Base-by-base conservation (phyloP, 2,888 invertebrate genomes). In the Scelioninae gen. 1 region DNA sequence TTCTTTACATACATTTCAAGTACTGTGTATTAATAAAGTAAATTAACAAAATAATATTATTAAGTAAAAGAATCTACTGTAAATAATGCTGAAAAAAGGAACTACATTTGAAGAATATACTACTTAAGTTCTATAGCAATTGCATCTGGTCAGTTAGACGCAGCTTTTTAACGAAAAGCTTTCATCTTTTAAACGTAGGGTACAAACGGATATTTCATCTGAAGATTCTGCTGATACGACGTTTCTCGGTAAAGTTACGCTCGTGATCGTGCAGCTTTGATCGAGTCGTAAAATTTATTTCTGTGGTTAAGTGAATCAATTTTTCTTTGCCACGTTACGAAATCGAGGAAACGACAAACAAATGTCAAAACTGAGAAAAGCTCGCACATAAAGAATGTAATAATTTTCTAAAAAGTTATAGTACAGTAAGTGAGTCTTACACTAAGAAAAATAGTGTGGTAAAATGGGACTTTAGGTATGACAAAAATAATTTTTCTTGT, bases 171-270 rank as follows among this genome's bases (percentile, higher is more conserved):
- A 71, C 78, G 65, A 78, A 78, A 71, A 71, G 71, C 62, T 62
- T 55, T 68, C 45, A 53, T 31, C 71, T 78, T 71, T 65, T 71
- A 56, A 71, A 71, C 71, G 55, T 47, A 65, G 23, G 51, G 53
- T 51, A 66, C 43, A 60, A 32, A 51, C 43, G 69, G 77, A 78
- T 71, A 69, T 78, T 78, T 78, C 69, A 78, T 78, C 69, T 49
- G 56, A 78, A 63, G 63, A 63, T 69, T 71, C 63, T 62, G 77
- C 77, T 78, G 69, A 69, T 71, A 47, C 69, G 69, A 78, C 77
- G 7, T 45, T 78, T 78, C 63, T 15, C 56, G 56, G 45, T 31
- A 60, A 68, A 77, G 68, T 60, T 58, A 34, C 62, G 40, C 40
- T 53, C 55, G 63, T 56, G 63, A 69, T 78, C 63, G 43, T 77